Evolutionary conservation across 1,140 invertebrate species (phyloP).

Genomic region (Chrysoperla carnea): DNA sequence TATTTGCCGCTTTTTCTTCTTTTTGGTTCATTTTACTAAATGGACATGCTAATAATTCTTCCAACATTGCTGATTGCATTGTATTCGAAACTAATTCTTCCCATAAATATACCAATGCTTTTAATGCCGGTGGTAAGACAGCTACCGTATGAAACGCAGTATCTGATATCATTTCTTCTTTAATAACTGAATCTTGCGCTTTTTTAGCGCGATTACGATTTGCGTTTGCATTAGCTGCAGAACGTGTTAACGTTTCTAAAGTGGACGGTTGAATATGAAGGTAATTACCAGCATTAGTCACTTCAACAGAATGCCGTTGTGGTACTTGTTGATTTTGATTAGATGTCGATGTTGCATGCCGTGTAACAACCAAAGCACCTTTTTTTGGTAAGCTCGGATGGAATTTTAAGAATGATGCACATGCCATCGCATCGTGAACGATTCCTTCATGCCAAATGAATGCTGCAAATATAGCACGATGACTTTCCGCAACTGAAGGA

Average conservation of each 20-base stretch:
- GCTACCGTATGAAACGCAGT: conserved; percentile 35
- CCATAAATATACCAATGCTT: conserved; percentile 71
- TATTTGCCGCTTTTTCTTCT: conserved; percentile 18
- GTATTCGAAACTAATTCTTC: conserved; percentile 62
- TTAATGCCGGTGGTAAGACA: conserved; percentile 69
- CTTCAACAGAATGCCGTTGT: conserved; percentile 75
- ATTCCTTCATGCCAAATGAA: conserved; percentile 95
- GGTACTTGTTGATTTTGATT: conserved; percentile 35
- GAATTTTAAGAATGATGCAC: conserved; percentile 90
- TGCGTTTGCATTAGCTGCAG: conserved; percentile 51
- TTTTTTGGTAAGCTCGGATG: conserved; percentile 74
- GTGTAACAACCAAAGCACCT: conserved; percentile 53
- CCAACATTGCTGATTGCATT: conserved; percentile 44
- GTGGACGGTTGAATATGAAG: conserved; percentile 62
- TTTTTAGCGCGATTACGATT: conserved; percentile 38
- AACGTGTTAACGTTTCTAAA: conserved; percentile 53
- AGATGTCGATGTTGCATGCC: conserved; percentile 24
- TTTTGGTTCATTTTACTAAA: conserved; percentile 26
- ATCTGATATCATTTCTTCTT: conserved; percentile 31
- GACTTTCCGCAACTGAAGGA: conserved; percentile 81
- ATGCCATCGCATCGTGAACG: conserved; percentile 94
- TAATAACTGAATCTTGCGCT: conserved; percentile 27
- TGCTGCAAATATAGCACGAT: conserved; percentile 86
- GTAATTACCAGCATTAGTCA: conserved; percentile 54
- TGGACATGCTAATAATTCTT: conserved; percentile 26